Evolutionary conservation across 53 echinoderm and acorn worm genomes (phyloP), one percentile per base, ranked within the genome.

Genomic region (Zoroaster sp.): DNA sequence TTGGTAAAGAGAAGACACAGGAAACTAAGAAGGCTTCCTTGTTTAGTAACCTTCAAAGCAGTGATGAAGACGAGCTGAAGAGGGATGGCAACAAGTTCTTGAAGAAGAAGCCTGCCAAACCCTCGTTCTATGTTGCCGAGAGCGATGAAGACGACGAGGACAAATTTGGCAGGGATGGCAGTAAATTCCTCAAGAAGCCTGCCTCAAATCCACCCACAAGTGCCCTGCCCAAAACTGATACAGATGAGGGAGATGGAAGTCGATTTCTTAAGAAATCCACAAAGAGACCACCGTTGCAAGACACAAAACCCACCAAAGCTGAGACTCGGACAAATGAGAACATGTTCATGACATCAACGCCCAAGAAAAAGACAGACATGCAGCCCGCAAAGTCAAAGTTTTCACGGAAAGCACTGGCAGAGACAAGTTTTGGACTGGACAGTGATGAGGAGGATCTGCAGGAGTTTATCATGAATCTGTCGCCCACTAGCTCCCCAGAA

Each of bases 401-500:
- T n/a, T 81, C 59, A 6, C 54, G 74, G 59, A 73, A 54, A 20
- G 73, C 82, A 1, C 66, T 82, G 23, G 54, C 71, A 28, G 66
- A 47, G 32, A 21, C 80, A 21, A 71, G 28, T 12, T 52, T 89
- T 1, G 74, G 81, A 18, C 90, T 89, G 83, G 89, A 93, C 44
- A 93, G 93, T 59, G 93, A 93, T 41, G 93, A 93, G 13, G 93
- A 91, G 63, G 90, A 89, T 46, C 28, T 91, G 80, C 66, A 88
- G 10, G 92, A 89, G 17, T 93, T 93, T 42, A 93, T 93, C 46
- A 89, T 45, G 52, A 93, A 93, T 67, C 49, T 93, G 63, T 75
- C 93, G 11, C 89, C 93, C 5, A 59, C 89, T 2, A 93, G 89
- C 65, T 85, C 85, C 2, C 93, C 93, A 20, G 89, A 93, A 39